Base-by-base conservation (phyloP, 1,140 invertebrate species). In the Papilio machaon region DNA sequence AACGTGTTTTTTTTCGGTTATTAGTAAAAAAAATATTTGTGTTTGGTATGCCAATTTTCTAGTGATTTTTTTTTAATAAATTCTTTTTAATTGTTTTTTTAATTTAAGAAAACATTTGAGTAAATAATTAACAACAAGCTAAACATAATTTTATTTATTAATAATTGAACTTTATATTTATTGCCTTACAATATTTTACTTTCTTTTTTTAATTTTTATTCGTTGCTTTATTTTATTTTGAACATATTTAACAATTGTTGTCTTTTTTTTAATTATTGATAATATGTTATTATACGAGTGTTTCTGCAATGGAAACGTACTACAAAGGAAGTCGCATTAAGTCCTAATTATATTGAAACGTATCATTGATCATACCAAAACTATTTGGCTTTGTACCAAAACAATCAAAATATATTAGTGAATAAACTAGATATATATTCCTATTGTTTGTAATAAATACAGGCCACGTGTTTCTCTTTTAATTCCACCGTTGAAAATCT, bases 361-460 rank as follows among this genome's bases (percentile, higher is more conserved):
- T 19, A 70, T 35, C 11, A 67, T 15, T 35, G 64, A 35, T 70
- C 64, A 17, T 70, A 64, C 30, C 5, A 15, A 30, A 70, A 38
- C 64, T 6, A 70, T 70, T 70, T 70, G 64, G 64, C 64, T 35
- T 38, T 6, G 3, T 35, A 70, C 64, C 64, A 70, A 70, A 70
- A 70, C 64, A 70, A 38, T 70, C 35, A 70, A 30, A 70, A 70
- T 38, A 19, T 15, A n/a, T n/a, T n/a, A n/a, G n/a, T n/a, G n/a
- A n/a, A n/a, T n/a, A n/a, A n/a, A n/a, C 64, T 70, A 15, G 35
- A 15, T 7, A 35, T 70, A 23, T 19, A 64, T 35, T 17, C 64
- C 64, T 35, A 11, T 70, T 70, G 64, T 70, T 58, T 58, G 54
- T 58, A 58, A 19, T 58, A 58, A 58, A 58, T 19, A 58, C 54